Conservation (phyloP, 2,888 invertebrate genomes). For the Deilephila elpenor region DNA sequence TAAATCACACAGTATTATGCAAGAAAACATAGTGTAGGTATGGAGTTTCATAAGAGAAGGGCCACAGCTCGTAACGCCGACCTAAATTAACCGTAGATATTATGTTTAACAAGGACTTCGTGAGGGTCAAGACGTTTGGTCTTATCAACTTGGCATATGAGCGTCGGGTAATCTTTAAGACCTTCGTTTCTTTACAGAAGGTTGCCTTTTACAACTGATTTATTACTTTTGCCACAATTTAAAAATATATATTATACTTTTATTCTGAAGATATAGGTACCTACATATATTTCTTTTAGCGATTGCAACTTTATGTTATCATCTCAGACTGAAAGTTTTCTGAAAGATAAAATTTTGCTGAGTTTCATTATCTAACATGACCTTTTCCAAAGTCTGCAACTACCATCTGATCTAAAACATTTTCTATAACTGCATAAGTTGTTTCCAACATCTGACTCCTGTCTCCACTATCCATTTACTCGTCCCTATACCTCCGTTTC, state of each 20-base stretch:
- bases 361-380: too few relatives aligned
- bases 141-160: not conserved
- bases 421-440: too few relatives aligned
- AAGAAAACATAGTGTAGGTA: slow-evolving; percentile 6
- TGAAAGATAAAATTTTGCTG: too few relatives aligned
- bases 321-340: too few relatives aligned
- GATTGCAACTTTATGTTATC: too few relatives aligned
- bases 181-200: not conserved
- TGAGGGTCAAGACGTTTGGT: slow-evolving; percentile 13
- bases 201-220: not conserved
- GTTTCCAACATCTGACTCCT: too few relatives aligned
- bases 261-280: too few relatives aligned
- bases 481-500: not conserved
- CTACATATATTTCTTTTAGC: too few relatives aligned
- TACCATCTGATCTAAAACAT: too few relatives aligned
- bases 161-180: not conserved
- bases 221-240: not conserved
- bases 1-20: slow-evolving; percentile 20
- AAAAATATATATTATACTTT: not conserved
- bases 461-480: too few relatives aligned
- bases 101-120: slow-evolving; percentile 19
- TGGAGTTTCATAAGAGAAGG: slow-evolving; percentile 12
- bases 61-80: slow-evolving; percentile 6
- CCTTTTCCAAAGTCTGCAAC: too few relatives aligned
- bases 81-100: slow-evolving; percentile 21